Evolutionary conservation across 1,140 invertebrate species (phyloP).

Genomic region (Drosophila azteca): DNA sequence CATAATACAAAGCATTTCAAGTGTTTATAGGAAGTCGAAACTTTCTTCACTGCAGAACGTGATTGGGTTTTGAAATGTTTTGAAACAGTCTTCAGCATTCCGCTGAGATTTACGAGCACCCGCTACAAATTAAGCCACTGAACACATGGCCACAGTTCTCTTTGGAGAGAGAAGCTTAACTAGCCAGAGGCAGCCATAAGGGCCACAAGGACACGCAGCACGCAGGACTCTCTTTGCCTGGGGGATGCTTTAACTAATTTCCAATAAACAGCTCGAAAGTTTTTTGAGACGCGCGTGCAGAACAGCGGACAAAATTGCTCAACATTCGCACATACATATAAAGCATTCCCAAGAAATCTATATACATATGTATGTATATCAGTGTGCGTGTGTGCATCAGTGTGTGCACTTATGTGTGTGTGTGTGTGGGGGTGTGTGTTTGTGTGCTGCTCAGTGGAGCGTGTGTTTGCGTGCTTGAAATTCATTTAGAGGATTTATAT

Average conservation of each 20-base stretch:
- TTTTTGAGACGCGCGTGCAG: slow-evolving; percentile 60
- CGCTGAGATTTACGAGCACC: slow-evolving; percentile 68
- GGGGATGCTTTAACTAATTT: slow-evolving; percentile 71
- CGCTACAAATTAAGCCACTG: slow-evolving; percentile 65
- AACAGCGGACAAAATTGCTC: slow-evolving; percentile 53
- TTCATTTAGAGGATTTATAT: slow-evolving; percentile 79
- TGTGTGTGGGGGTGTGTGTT: slow-evolving; percentile 12
- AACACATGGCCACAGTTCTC: slow-evolving; percentile 11
- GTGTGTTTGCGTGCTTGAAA: slow-evolving; percentile 80
- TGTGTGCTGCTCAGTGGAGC: slow-evolving; percentile 59
- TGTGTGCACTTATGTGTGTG: slow-evolving; percentile 6
- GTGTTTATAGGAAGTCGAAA: slow-evolving; percentile 62
- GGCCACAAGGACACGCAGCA: neutral
- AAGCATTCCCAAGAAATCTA: neutral
- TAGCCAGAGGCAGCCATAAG: slow-evolving; percentile 19
- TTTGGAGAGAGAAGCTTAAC: slow-evolving; percentile 37
- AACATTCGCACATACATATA: slow-evolving; percentile 29
- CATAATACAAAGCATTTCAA: slow-evolving; percentile 49
- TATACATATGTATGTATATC: slow-evolving; percentile 19
- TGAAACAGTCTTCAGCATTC: slow-evolving; percentile 44
- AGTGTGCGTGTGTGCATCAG: slow-evolving; percentile 8
- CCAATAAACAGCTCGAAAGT: slow-evolving; percentile 69
- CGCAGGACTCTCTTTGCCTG: slow-evolving; percentile 3
- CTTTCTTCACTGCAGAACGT: slow-evolving; percentile 57
- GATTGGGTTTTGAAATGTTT: slow-evolving; percentile 57